These are phyloP conservation scores for Pteropus rufus DNA, from an alignment of 2,797 vertebrate species.

Conservation along the genomic window DNA sequence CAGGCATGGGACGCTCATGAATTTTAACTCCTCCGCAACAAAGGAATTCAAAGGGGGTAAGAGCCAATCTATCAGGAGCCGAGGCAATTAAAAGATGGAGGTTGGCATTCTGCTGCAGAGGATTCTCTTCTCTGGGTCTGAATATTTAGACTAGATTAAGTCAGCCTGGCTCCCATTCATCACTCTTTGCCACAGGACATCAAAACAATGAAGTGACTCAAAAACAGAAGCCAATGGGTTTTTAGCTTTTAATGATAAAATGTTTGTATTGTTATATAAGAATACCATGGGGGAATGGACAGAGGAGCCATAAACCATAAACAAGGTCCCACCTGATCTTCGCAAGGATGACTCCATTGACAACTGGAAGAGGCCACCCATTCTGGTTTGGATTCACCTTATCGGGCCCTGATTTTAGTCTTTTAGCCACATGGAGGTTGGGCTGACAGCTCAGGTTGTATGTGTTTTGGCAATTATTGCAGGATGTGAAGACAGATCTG, in stretches of 20 bases:
- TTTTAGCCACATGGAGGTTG: neutral
- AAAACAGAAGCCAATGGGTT: slow-evolving; percentile 78
- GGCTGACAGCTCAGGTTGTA: neutral
- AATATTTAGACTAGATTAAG: slow-evolving; percentile 83
- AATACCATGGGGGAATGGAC: neutral
- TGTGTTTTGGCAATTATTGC: neutral
- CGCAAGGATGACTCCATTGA: neutral
- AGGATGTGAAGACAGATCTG: neutral
- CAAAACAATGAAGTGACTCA: slow-evolving; percentile 80
- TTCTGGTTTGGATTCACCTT: neutral
- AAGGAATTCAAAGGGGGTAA: slow-evolving; percentile 85
- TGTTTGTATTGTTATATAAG: slow-evolving; percentile 40
- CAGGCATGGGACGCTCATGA: slow-evolving; percentile 85
- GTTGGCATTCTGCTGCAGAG: slow-evolving; percentile 81
- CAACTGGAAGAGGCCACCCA: neutral
- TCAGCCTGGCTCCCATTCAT: slow-evolving; percentile 80
- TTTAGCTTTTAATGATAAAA: slow-evolving; percentile 72
- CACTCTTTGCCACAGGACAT: slow-evolving; percentile 76
- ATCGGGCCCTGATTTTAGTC: neutral
- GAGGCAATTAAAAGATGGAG: slow-evolving; percentile 86
- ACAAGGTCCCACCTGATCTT: neutral
- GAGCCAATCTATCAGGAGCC: slow-evolving; percentile 85
- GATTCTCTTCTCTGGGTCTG: slow-evolving; percentile 75
- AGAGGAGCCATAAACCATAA: neutral
- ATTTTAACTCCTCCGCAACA: slow-evolving; percentile 87